Percentiles rank a stretch among this genome's conserved stretches.
phyloP scores from a whole-genome alignment of 1,140 invertebrate genomes.

The Hesperophylax magnus region DNA sequence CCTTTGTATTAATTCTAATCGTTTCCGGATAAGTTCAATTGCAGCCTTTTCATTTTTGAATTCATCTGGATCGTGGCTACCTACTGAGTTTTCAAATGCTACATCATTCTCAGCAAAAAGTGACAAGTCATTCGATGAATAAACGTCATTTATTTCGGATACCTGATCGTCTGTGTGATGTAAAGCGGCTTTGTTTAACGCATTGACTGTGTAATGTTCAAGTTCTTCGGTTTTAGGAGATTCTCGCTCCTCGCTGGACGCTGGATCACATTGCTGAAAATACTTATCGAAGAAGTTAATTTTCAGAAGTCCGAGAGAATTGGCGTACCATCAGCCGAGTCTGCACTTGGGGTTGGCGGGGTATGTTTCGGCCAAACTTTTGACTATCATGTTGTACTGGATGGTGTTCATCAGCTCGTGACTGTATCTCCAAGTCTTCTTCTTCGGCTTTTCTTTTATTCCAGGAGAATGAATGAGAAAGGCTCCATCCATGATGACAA shows the following conservation, averaged over 20 bases:
- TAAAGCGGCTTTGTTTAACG: not conserved
- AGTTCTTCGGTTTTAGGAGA: not conserved
- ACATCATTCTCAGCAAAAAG: no score
- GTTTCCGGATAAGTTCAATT: no score
- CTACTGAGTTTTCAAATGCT: no score
- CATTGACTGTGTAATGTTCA: not conserved
- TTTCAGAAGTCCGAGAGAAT: not conserved
- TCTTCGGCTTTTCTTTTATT: conserved; percentile 61
- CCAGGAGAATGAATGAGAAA: conserved; percentile 86
- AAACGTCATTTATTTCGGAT: not conserved
- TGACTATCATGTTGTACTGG: conserved; percentile 75
- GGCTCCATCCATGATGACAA: conserved; percentile 83
- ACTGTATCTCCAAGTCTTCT: conserved; percentile 64
- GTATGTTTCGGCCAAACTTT: conserved; percentile 72
- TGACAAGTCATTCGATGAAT: not conserved
- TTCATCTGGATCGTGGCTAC: no score
- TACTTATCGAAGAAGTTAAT: not conserved
- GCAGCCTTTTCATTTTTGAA: no score
- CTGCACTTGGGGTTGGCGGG: conserved; percentile 73
- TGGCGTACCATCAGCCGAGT: conserved; percentile 62
- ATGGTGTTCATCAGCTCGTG: conserved; percentile 75
- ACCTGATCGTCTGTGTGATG: not conserved
- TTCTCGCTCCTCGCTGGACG: not conserved
- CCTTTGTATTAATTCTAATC: no score
- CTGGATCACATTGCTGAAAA: not conserved